phyloP scores from a whole-genome alignment of 1,140 invertebrate species.

The Vollenhovia emeryi region DNA sequence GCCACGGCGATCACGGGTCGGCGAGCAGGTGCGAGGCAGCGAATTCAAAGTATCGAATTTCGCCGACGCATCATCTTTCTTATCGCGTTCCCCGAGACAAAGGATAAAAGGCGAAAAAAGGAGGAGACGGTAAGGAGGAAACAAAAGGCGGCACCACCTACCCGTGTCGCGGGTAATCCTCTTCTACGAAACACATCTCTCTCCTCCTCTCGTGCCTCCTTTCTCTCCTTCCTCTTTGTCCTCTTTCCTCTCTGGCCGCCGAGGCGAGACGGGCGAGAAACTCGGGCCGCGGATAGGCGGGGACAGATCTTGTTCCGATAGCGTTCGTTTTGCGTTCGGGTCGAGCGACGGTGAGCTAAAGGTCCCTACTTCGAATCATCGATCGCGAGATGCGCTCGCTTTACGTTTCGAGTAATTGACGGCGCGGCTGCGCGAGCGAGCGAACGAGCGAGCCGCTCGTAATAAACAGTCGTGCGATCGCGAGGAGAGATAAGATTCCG shows the following conservation, averaged over 20 bases:
- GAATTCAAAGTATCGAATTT: conserved; percentile 66
- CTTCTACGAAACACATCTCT: neutral
- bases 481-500: conserved; percentile 53
- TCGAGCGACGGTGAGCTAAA: conserved; percentile 49
- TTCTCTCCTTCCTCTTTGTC: neutral
- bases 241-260: neutral
- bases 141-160: conserved; percentile 36
- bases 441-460: conserved; percentile 45
- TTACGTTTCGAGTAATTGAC: conserved; percentile 56
- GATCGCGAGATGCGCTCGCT: conserved; percentile 59
- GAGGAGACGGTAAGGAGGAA: conserved; percentile 16
- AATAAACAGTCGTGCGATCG: conserved; percentile 57
- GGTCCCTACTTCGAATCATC: conserved; percentile 43
- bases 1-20: neutral
- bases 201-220: neutral
- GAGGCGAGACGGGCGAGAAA: conserved; percentile 18
- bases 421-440: conserved; percentile 56
- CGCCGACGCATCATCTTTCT: conserved; percentile 45
- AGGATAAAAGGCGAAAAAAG: conserved; percentile 15
- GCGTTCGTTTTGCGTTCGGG: conserved; percentile 29
- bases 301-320: conserved; percentile 54
- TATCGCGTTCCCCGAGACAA: conserved; percentile 39
- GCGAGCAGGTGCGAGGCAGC: conserved; percentile 62
- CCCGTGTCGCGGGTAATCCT: conserved; percentile 23
- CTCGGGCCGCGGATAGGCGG: conserved; percentile 31